Conservation (phyloP, 2,113 vertebrate genomes). For the Thryonomys swinderianus region DNA sequence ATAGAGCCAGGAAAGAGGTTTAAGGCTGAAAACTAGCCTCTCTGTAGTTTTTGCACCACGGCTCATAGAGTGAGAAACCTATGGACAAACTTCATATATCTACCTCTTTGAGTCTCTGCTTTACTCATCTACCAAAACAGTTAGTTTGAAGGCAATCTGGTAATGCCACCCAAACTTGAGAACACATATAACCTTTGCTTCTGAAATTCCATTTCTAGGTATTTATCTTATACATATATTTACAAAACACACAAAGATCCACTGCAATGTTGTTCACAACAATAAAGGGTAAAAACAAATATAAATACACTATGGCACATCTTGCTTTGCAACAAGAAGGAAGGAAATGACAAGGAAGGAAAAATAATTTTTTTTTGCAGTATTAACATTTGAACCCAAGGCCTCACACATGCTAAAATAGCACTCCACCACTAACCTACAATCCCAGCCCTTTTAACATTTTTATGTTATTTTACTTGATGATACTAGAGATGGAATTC, state of each 20-base stretch:
- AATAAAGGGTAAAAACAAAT: constrained; percentile 51
- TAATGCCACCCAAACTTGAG: constrained; percentile 33
- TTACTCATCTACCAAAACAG: background rate
- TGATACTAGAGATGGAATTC: background rate
- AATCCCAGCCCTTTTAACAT: background rate
- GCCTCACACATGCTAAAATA: background rate
- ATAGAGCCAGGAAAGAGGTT: background rate
- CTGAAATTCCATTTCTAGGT: constrained; percentile 39
- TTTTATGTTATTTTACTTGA: background rate
- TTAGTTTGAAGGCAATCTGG: constrained; percentile 54
- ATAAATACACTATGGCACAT: background rate
- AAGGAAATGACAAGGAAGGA: background rate
- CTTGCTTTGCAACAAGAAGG: background rate
- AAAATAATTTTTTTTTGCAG: background rate
- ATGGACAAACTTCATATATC: background rate
- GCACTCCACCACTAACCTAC: background rate
- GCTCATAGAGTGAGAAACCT: background rate
- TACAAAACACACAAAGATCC: background rate
- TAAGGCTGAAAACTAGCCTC: background rate
- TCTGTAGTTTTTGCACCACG: background rate
- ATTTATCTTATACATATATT: constrained; percentile 14
- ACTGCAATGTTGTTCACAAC: constrained; percentile 38
- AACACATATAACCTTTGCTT: constrained; percentile 37
- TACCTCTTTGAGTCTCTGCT: constrained; percentile 16
- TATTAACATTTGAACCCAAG: background rate